These are phyloP conservation scores for Thunnus maccoyii DNA, from an alignment of 2,113 vertebrate genomes.

Conservation along the genomic window DNA sequence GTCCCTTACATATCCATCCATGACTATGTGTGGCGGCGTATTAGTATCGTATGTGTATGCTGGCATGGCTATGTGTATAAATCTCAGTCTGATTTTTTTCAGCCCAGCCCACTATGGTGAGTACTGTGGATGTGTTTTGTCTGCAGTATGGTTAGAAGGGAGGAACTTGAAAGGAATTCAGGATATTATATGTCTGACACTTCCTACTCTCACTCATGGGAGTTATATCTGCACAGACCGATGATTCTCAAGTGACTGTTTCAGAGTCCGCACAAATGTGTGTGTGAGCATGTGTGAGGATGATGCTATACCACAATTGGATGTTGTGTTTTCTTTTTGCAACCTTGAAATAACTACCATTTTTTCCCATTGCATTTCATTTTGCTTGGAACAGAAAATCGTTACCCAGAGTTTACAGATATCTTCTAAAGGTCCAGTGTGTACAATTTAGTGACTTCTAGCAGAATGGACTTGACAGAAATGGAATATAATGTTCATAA, in stretches of 20 bases:
- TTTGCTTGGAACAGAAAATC: background rate
- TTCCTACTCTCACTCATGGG: conserved; percentile 42
- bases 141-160: conserved; percentile 1
- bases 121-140: conserved; percentile 4
- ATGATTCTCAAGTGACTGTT: conserved; percentile 20
- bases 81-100: background rate
- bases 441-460: too few relatives aligned
- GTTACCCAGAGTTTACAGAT: background rate
- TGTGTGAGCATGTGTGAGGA: background rate
- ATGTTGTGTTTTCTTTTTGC: background rate
- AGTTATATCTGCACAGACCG: conserved; percentile 28
- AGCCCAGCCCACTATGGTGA: background rate
- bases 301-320: background rate
- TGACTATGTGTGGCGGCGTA: background rate
- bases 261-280: conserved; percentile 34
- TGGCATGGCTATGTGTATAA: background rate
- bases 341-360: background rate
- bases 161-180: conserved; percentile 27
- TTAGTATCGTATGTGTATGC: background rate
- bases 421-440: background rate
- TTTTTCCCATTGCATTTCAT: background rate
- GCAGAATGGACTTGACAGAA: too few relatives aligned
- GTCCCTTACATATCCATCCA: conserved; percentile 30
- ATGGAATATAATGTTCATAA: too few relatives aligned
- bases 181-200: conserved; percentile 46